A percentile compares a stretch with the other conserved stretches of the same genome.
Evolutionary conservation across 2,113 vertebrate genomes (phyloP).

Genomic region (Seriola aureovittata): DNA sequence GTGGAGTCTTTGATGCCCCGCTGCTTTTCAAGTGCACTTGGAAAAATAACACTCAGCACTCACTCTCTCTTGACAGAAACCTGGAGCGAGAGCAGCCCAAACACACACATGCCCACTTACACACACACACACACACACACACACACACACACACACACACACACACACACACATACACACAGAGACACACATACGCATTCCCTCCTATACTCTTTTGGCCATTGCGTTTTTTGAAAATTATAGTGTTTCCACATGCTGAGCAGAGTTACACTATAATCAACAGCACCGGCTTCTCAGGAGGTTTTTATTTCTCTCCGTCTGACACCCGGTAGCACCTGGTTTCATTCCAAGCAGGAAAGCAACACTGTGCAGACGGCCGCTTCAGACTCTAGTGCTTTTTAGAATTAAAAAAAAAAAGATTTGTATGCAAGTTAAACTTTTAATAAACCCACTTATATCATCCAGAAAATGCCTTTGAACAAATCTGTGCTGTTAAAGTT

Average conservation of each 20-base stretch:
- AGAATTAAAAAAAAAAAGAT: background rate
- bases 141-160: conserved; percentile 4
- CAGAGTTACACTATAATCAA: conserved; percentile 19
- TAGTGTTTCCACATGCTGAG: background rate
- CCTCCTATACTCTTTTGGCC: conserved; percentile 7
- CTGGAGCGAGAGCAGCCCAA: conserved; percentile 43
- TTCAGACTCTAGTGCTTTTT: background rate
- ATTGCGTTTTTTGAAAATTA: conserved; percentile 43
- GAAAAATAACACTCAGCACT: conserved; percentile 67
- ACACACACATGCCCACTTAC: conserved; percentile 13
- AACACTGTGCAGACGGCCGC: too few species aligned
- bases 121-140: conserved; percentile 7
- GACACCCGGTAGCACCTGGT: conserved; percentile 2
- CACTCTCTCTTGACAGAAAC: conserved; percentile 61
- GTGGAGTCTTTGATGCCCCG: conserved; percentile 63
- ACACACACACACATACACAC: background rate
- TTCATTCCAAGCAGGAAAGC: background rate
- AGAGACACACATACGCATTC: background rate
- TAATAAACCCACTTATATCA: too few species aligned
- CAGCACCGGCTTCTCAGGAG: background rate
- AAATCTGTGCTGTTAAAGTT: too few species aligned
- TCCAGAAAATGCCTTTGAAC: too few species aligned
- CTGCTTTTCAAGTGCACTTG: conserved; percentile 69
- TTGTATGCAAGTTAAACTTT: too few species aligned
- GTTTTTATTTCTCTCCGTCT: background rate